Percentiles rank a stretch among this genome's conserved stretches.
Evolutionary conservation across 2,888 invertebrate species (phyloP).

Genomic region (Sarcophaga carnaria): DNA sequence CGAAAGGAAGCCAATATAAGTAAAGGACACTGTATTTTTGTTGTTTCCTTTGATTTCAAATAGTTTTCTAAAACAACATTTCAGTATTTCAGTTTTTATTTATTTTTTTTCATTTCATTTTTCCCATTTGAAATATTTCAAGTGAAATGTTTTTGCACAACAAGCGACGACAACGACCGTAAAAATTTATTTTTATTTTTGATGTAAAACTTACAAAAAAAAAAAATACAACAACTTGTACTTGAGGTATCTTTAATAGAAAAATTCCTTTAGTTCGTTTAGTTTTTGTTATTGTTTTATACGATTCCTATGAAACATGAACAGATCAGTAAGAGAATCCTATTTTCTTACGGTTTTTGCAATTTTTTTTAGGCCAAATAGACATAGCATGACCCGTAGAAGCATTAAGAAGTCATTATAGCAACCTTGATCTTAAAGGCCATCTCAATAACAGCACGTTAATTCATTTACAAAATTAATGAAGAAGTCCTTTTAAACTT

Average conservation of each 20-base stretch:
- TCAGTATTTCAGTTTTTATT: constrained; percentile 1
- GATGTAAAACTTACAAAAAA: background rate
- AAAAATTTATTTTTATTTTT: constrained; percentile 7
- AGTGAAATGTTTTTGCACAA: background rate
- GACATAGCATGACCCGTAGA: too few relatives aligned
- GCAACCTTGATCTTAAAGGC: too few relatives aligned
- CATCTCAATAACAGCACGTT: too few relatives aligned
- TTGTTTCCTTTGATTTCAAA: background rate
- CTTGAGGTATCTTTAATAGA: background rate
- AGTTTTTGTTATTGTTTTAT: background rate
- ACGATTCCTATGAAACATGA: background rate
- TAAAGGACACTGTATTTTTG: too few relatives aligned
- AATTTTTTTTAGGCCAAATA: too few relatives aligned
- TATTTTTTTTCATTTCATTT: too few relatives aligned
- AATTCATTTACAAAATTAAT: background rate
- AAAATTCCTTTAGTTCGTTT: background rate
- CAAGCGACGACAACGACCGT: background rate
- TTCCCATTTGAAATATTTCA: background rate
- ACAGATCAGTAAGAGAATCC: background rate
- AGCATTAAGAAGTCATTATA: too few relatives aligned
- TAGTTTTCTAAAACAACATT: constrained; percentile 40
- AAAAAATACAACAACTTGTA: constrained; percentile 4
- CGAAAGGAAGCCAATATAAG: too few relatives aligned
- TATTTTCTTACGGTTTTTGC: too few relatives aligned
- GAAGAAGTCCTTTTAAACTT: too few relatives aligned